Base-by-base conservation (phyloP, 1,140 invertebrate genomes). In the Drosophila mojavensis region DNA sequence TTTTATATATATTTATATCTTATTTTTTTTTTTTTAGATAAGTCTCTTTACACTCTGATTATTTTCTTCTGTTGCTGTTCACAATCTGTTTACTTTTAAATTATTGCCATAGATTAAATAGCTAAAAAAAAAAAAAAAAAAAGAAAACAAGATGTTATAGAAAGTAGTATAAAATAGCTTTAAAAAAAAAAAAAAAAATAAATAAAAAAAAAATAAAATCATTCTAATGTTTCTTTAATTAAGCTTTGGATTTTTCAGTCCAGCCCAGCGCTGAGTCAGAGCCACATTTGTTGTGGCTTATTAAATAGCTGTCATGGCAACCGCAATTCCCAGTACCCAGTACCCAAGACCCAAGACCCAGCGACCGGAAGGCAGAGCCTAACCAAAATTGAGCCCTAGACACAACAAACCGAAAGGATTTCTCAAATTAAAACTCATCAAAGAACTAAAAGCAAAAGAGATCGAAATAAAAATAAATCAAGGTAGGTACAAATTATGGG, bases 401-500 rank as follows among this genome's bases (percentile, higher is more conserved):
- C 51, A 6, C 39, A 73, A 54, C 30, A 58, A 53, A 33, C 10
- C 9, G 50, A 76, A 72, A 80, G 84, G 84, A 86, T 79, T 86
- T 63, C 48, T 77, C 79, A 86, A 83, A 83, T 88, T 88, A 88
- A 79, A 71, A 67, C 71, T 66, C 62, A 72, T 48, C 71, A 74
- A 39, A 60, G 51, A 54, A 64, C 51, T 24, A 43, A 59, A 75
- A 33, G 64, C 64, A 66, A 45, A 67, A 53, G 58, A 75, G 41
- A 50, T 11, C 33, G 15, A 67, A 55, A 39, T 48, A 63, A 24
- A 58, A 65, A 45, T 30, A 33, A 62, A 62, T 53, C 75, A 72
- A 77, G 75, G 71, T 74, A 89, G 61, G 71, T 71, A 88, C 79
- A 75, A 88, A 88, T 89, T 79, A 89, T 88, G 79, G 79, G 65